Base-by-base conservation (phyloP, 2,797 vertebrate species). In the Macropus fuliginosus region DNA sequence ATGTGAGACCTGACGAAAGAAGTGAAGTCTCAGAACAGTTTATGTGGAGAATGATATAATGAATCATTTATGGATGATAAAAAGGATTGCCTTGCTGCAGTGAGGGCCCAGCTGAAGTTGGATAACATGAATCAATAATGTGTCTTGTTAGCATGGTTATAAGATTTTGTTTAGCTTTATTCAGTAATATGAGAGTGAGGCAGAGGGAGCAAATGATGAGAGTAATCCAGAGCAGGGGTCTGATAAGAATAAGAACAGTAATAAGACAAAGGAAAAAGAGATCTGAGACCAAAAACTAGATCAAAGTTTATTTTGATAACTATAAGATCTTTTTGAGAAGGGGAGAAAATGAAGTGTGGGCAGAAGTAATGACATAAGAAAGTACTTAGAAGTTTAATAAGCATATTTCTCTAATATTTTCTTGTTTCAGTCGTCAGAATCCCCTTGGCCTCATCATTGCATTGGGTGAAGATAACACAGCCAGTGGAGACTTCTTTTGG, bases 401-500 rank as follows among this genome's bases (percentile, higher is more conserved):
- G 8, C 10, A 50, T 87, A 74, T 9, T 27, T 87, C 21, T 87
- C 18, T 27, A 46, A 40, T 46, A 50, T 93, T 96, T 66, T 97
- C 96, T 93, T 94, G 97, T 95, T 97, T 90, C 94, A 99, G 99
- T 97, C 99, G 99, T 1, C 98, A 5, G 94, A 99, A 99, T 74
- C 99, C 99, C 31, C 98, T 99, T 98, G 99, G 99, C 95, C 99
- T 99, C 97, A 99, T 99, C 91, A 96, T 99, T 97, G 99, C 99
- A 55, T 98, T 99, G 95, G 98, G 99, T 98, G 99, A 99, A 91
- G 97, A 98, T 40, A 96, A 94, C 1, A 28, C 93, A 92, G 99
- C 99, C 95, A 98, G 97, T 92, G 99, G 99, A 96, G 99, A 99
- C 94, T 98, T 99, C 92, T 99, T 99, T 98, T 99, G 99, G 99